Base-by-base conservation (phyloP, 2,888 invertebrate genomes). In the Octodonta nipae region DNA sequence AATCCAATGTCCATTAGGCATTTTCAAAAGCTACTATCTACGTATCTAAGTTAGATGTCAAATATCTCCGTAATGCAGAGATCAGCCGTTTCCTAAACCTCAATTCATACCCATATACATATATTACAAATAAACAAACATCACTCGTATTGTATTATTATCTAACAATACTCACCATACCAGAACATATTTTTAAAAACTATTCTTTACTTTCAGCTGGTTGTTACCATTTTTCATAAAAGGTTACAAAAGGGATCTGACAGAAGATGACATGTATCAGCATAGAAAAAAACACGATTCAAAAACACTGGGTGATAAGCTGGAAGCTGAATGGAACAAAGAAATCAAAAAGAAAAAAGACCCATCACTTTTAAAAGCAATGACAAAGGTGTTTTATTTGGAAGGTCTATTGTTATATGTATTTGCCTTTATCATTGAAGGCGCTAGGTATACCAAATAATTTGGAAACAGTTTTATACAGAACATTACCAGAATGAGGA, bases 201-300 rank as follows among this genome's bases (percentile, higher is more conserved):
- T 22, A 2, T 22, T 22, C 22, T 11, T 11, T n/a, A 11, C 28
- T 55, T 60, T 37, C 45, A 68, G 68, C 47, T 71, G 68, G 67
- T 48, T 65, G 2, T 51, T 65, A 22, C 64, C 65, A 3, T 49
- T 65, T 15, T 67, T 70, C 44, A 47, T 54, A 28, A 60, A 63
- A 45, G 70, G 70, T 1, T 54, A 52, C 27, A 60, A 52, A 39
- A 58, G 58, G 32, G 67, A 67, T 35, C 50, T 71, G 15, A 60
- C 60, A 24, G 61, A 65, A 34, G 55, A 61, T 26, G 71, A 71
- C 47, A 51, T 71, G 14, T 67, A 62, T 41, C 55, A 59, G 36
- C 57, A 63, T 8, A 50, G 68, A 7, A 51, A 55, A 32, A 55
- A 56, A 29, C 67, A 69, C 41, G 54, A 56, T 25, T 65, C 68